phyloP scores from a whole-genome alignment of 2,797 vertebrate genomes.

The Danio aesculapii region DNA sequence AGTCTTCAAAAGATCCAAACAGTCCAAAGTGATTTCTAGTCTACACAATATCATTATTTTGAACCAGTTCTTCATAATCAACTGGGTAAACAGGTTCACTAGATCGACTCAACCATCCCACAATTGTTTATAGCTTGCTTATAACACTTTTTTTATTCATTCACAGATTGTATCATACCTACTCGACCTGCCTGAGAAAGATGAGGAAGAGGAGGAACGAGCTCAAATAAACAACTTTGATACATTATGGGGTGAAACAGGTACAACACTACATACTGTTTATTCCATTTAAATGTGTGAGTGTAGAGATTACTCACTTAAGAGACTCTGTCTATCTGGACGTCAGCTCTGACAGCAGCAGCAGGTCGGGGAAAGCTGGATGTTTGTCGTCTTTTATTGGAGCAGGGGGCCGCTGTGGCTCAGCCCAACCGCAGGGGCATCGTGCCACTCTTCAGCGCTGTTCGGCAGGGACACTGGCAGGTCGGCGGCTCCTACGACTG shows the following conservation, averaged over 20 bases:
- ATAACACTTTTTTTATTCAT: too few relatives aligned
- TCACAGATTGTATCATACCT: conserved; percentile 91
- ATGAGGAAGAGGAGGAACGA: conserved; percentile 90
- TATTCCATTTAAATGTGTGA: neutral
- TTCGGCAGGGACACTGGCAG: conserved; percentile 92
- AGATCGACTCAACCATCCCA: too few relatives aligned
- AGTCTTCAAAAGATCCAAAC: too few relatives aligned
- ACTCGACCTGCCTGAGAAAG: conserved; percentile 93
- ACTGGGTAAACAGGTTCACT: too few relatives aligned
- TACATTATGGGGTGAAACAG: conserved; percentile 97
- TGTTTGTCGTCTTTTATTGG: conserved; percentile 85
- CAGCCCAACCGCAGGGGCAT: conserved; percentile 88
- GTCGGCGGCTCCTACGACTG: conserved; percentile 61
- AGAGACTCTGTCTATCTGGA: neutral
- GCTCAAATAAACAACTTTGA: conserved; percentile 94
- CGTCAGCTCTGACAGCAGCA: conserved; percentile 84
- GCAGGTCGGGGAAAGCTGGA: conserved; percentile 87
- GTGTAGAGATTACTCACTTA: neutral
- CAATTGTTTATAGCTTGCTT: too few relatives aligned
- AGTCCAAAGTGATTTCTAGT: too few relatives aligned
- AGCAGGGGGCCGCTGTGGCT: conserved; percentile 86
- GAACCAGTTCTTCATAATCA: too few relatives aligned
- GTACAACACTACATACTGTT: conserved; percentile 69
- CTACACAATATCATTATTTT: too few relatives aligned
- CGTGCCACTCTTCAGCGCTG: conserved; percentile 87